Percentiles rank a stretch among this genome's conserved stretches.
These are phyloP conservation scores for Eubasilissa regina DNA, from an alignment of 1,140 invertebrate species.

Conservation along the genomic window DNA sequence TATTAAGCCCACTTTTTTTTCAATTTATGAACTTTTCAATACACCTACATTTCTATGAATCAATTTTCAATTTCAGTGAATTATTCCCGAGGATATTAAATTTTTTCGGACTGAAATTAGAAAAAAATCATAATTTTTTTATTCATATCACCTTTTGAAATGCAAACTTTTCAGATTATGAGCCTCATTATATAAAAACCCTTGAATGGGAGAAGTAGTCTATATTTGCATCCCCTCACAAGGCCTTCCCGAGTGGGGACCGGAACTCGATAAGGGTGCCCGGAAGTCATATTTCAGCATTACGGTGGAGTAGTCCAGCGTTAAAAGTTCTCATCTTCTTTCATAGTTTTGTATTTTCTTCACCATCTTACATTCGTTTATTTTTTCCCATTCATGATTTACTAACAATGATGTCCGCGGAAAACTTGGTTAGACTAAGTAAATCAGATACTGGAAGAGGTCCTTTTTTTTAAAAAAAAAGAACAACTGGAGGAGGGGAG, in stretches of 20 bases:
- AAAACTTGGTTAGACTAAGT: too few species aligned
- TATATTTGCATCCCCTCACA: constrained; percentile 27
- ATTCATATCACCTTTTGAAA: not conserved
- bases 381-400: not conserved
- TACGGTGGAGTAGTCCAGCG: not conserved
- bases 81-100: too few species aligned
- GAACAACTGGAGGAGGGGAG: too few species aligned
- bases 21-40: too few species aligned
- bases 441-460: too few species aligned
- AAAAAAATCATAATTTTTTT: not conserved
- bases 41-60: too few species aligned
- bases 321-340: not conserved
- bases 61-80: too few species aligned
- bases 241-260: constrained; percentile 3
- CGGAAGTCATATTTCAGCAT: constrained; percentile 28
- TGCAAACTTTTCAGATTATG: constrained; percentile 11
- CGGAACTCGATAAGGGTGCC: constrained; percentile 27
- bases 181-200: constrained; percentile 14
- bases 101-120: too few species aligned
- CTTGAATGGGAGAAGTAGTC: constrained; percentile 4
- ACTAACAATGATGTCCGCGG: not conserved
- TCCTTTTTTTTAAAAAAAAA: too few species aligned
- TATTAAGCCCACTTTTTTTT: too few species aligned
- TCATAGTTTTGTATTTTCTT: not conserved
- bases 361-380: not conserved